Conservation (phyloP, 2,113 vertebrate genomes). For the Strigops habroptila region DNA sequence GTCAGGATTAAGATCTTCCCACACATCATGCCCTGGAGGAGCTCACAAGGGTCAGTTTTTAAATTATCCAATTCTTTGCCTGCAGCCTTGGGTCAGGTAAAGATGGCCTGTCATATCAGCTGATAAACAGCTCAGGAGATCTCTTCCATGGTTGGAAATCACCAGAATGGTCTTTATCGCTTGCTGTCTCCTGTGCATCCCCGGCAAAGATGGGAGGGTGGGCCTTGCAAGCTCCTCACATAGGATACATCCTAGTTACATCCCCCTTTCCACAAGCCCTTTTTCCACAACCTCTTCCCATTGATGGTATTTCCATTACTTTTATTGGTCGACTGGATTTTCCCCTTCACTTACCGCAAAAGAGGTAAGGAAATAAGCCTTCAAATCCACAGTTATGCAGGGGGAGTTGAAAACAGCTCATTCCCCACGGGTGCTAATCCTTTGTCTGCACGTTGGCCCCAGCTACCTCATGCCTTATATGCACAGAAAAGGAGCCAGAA, state of each 20-base stretch:
- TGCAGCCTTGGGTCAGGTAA: background rate
- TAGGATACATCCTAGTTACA: background rate
- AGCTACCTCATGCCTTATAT: background rate
- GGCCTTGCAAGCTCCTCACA: background rate
- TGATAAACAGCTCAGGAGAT: background rate
- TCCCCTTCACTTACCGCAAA: background rate
- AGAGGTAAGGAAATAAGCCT: background rate
- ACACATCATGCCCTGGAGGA: background rate
- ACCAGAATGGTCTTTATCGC: background rate
- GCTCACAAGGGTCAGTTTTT: background rate
- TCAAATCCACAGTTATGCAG: conserved; percentile 10
- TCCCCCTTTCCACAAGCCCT: background rate
- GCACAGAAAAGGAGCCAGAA: background rate
- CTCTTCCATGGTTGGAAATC: background rate
- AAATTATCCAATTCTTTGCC: background rate
- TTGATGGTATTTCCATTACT: background rate
- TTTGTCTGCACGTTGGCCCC: background rate
- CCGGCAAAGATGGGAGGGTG: background rate
- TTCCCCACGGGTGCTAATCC: background rate
- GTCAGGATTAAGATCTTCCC: background rate
- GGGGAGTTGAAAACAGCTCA: background rate
- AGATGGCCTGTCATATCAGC: background rate
- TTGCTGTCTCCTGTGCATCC: background rate
- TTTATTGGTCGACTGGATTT: background rate
- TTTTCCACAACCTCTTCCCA: background rate